Conservation (phyloP, 2,113 vertebrate genomes). For the Suricata suricatta region DNA sequence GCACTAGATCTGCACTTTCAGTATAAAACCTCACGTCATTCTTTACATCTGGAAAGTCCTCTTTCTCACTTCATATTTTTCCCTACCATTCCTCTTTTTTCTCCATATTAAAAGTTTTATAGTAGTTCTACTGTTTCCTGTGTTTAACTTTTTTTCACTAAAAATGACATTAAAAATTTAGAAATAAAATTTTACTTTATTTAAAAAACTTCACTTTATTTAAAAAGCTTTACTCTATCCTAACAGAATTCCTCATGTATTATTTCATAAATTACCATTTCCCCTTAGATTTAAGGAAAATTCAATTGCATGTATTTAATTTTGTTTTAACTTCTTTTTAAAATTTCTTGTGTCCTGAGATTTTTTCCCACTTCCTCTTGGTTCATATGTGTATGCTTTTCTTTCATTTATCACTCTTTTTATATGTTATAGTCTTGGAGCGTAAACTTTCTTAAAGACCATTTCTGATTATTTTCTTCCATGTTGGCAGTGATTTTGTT, state of each 20-base stretch:
- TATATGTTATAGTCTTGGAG: neutral
- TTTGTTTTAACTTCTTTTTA: neutral
- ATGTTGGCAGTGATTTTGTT: neutral
- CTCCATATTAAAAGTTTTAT: neutral
- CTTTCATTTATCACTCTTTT: neutral
- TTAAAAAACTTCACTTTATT: neutral
- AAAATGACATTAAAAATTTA: neutral
- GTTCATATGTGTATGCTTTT: neutral
- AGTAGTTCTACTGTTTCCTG: neutral
- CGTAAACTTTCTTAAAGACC: neutral
- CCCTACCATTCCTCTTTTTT: neutral
- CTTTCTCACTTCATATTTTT: neutral
- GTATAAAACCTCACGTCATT: neutral
- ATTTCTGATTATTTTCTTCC: neutral
- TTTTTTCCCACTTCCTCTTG: neutral
- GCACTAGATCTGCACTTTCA: neutral
- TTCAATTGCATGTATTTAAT: neutral
- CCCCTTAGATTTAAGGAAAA: neutral
- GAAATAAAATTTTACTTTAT: neutral
- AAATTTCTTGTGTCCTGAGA: neutral
- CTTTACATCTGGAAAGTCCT: neutral
- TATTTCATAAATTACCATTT: conserved; percentile 7
- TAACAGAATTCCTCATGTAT: neutral
- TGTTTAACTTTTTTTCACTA: neutral
- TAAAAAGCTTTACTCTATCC: neutral